Percentiles rank a stretch among this genome's conserved stretches.
phyloP scores from a whole-genome alignment of 1,140 invertebrate genomes.

The Drosophila setifemur region DNA sequence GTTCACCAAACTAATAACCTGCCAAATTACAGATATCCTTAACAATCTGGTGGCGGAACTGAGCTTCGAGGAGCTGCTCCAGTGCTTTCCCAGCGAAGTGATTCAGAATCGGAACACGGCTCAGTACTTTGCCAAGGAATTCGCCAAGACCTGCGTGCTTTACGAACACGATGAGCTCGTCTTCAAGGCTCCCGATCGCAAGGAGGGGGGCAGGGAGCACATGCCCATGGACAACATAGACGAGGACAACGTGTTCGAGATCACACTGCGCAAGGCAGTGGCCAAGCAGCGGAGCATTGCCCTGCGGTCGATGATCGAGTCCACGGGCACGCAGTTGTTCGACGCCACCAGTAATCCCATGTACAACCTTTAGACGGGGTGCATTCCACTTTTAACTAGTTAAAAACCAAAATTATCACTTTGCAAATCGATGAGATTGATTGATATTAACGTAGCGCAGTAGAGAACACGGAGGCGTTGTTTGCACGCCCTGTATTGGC shows the following conservation, averaged over 20 bases:
- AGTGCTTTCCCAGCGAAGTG: constrained; percentile 77
- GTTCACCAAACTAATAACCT: neutral
- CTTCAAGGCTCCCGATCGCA: constrained; percentile 48
- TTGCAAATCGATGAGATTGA: constrained; percentile 66
- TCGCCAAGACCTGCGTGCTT: constrained; percentile 62
- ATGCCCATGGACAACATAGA: constrained; percentile 80
- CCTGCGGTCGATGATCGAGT: constrained; percentile 77
- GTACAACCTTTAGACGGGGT: constrained; percentile 66
- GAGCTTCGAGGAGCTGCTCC: constrained; percentile 75
- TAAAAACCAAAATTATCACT: constrained; percentile 53
- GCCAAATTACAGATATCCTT: constrained; percentile 57
- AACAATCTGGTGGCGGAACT: constrained; percentile 72
- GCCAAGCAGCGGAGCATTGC: constrained; percentile 80
- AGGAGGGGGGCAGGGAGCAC: constrained; percentile 42
- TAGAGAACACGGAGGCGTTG: constrained; percentile 8
- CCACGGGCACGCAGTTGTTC: constrained; percentile 78
- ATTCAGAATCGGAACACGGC: constrained; percentile 70
- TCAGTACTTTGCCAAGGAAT: constrained; percentile 72
- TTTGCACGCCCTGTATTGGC: constrained; percentile 17
- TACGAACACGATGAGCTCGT: constrained; percentile 68
- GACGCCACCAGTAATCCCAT: constrained; percentile 80
- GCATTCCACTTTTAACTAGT: constrained; percentile 40
- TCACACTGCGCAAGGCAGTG: constrained; percentile 74
- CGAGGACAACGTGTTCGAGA: constrained; percentile 78
- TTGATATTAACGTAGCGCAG: constrained; percentile 53